A percentile compares a stretch with the other conserved stretches of the same genome.
These are phyloP conservation scores for Xyliphius kryptos DNA, from an alignment of 2,113 vertebrate species.

Conservation along the genomic window DNA sequence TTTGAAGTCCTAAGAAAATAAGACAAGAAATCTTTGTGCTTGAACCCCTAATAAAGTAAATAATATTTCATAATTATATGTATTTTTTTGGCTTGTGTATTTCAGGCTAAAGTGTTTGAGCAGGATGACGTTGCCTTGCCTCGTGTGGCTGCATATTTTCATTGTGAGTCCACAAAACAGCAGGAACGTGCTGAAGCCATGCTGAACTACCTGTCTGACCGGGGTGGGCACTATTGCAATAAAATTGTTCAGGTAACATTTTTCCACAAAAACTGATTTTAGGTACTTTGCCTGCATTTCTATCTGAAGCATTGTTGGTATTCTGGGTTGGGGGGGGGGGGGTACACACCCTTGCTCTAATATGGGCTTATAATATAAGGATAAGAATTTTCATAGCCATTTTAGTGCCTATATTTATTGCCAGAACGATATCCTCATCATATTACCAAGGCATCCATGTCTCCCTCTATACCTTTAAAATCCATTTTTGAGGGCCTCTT, in stretches of 20 bases:
- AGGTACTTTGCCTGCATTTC: neutral
- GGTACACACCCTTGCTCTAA: conserved; percentile 5
- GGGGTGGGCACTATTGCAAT: conserved; percentile 66
- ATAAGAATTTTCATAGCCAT: conserved; percentile 21
- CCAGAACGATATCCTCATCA: conserved; percentile 33
- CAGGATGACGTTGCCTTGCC: conserved; percentile 62
- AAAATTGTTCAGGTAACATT: conserved; percentile 60
- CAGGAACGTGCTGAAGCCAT: conserved; percentile 56
- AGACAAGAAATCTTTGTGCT: too few species aligned
- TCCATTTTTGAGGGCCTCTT: neutral
- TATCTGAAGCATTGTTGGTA: neutral
- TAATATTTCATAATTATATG: neutral
- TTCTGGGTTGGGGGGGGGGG: neutral
- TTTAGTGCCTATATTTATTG: conserved; percentile 20
- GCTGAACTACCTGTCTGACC: conserved; percentile 63
- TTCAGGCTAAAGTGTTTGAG: conserved; percentile 67
- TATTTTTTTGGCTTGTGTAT: conserved; percentile 15
- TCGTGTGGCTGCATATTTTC: conserved; percentile 64
- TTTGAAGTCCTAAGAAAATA: too few species aligned
- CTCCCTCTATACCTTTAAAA: conserved; percentile 33
- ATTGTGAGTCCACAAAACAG: conserved; percentile 57
- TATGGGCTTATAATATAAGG: neutral
- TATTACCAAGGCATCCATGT: conserved; percentile 31
- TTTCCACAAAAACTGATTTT: neutral
- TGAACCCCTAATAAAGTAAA: too few species aligned